Percentiles rank a stretch among this genome's conserved stretches.
Conservation (phyloP, 2,888 invertebrate species). For the Didymodactylos carnosus region DNA sequence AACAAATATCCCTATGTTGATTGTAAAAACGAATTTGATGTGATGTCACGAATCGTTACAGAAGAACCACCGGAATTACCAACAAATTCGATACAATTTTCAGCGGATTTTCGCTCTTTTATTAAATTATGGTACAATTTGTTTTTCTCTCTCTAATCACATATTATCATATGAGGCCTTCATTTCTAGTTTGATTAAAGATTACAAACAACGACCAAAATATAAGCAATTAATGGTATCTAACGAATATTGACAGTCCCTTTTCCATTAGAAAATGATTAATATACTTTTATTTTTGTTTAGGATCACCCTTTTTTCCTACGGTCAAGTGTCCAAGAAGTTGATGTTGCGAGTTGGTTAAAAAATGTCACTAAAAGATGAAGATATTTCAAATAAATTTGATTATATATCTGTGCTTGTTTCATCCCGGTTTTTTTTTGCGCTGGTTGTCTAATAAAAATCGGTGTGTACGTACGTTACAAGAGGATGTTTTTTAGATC, state of each 20-base stretch:
- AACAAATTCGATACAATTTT: constrained; percentile 52
- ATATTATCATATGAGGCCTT: not conserved
- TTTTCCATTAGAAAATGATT: too few species aligned
- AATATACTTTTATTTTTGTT: too few species aligned
- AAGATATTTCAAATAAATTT: too few species aligned
- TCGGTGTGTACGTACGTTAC: too few species aligned
- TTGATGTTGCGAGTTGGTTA: not conserved
- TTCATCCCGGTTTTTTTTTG: too few species aligned
- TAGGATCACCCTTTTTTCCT: not conserved
- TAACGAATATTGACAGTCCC: too few species aligned
- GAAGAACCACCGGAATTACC: constrained; percentile 45
- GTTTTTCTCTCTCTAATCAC: constrained; percentile 2
- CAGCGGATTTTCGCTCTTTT: constrained; percentile 66
- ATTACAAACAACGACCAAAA: constrained; percentile 75
- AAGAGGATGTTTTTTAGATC: too few species aligned
- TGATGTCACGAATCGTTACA: constrained; percentile 68
- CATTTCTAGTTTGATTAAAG: constrained; percentile 61
- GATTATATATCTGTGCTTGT: too few species aligned
- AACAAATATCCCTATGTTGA: constrained; percentile 79
- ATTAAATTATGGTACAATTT: constrained; percentile 60
- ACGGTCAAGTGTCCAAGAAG: not conserved
- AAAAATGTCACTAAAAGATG: not conserved
- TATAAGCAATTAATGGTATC: not conserved
- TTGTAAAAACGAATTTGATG: constrained; percentile 92
- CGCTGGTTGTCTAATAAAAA: too few species aligned